Evolutionary conservation across 2,113 vertebrate genomes (phyloP), one percentile per base, ranked within the genome.

Genomic region (Oryzias woworae): DNA sequence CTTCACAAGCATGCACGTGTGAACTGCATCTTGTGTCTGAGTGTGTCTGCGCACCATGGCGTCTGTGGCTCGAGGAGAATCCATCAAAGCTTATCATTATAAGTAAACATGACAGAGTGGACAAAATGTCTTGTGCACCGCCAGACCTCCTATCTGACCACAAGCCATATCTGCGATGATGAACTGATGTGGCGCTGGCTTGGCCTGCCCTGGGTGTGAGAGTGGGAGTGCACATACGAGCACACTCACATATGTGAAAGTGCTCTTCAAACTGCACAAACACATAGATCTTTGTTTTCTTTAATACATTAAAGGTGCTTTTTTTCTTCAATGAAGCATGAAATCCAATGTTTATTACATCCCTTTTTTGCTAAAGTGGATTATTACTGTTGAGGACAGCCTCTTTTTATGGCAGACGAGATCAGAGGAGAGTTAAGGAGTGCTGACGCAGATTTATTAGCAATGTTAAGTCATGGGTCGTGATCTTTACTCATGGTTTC

Each of bases 31-130:
- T 15, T 71, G 20, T 31, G 47, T 43, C 44, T 43, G 60, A 60
- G 22, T 71, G 20, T 31, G 47, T 43, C 44, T 43, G 60, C 62
- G 22, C 41, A 13, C 55, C 10, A 13, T 71, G 76, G 77, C 67
- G 76, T 87, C 88, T 85, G 71, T 78, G 82, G 74, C 75, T 83
- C 47, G 62, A 36, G 66, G 76, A 69, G 83, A 82, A 91, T 90
- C 88, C 89, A 91, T 88, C 89, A 88, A 84, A 80, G 81, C 90
- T 91, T 91, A 92, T 91, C 88, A 83, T 88, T 88, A 73, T 87
- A 87, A 87, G 85, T 91, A 92, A 92, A 91, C 89, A 91, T 82
- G 87, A 87, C 88, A 90, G 81, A 89, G 85, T 90, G 90, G 89
- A 90, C 89, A 90, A 90, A 91, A 91, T 83, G 88, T 90, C 87